A percentile compares a stretch with the other conserved stretches of the same genome.
phyloP scores from a whole-genome alignment of 2,113 vertebrate genomes.

The Myrmecobius fasciatus region DNA sequence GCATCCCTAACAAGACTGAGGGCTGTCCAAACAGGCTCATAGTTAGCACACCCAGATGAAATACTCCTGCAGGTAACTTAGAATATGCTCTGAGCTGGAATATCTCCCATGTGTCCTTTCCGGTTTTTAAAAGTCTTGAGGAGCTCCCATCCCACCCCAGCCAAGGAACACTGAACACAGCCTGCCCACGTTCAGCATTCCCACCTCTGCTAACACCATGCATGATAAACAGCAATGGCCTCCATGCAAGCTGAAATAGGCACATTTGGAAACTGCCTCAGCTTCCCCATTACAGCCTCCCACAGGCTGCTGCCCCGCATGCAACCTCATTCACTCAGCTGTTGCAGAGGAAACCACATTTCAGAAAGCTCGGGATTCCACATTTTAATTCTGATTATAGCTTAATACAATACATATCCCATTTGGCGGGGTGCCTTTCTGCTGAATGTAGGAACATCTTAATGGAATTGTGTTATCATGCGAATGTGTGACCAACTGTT shows the following conservation, averaged over 20 bases:
- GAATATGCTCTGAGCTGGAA: neutral
- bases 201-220: neutral
- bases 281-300: slow-evolving; percentile 7
- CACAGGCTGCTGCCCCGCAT: accelerated
- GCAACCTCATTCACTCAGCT: neutral
- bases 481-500: slow-evolving; percentile 65
- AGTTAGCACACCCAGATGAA: neutral
- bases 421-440: slow-evolving; percentile 40
- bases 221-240: neutral
- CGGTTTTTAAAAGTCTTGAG: neutral
- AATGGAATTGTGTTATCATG: slow-evolving; percentile 57
- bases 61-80: neutral
- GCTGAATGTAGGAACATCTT: slow-evolving; percentile 19
- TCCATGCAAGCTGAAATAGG: neutral
- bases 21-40: neutral
- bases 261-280: neutral
- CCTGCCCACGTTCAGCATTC: neutral
- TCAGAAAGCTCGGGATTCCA: slow-evolving; percentile 25
- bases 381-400: slow-evolving; percentile 35
- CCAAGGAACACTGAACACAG: neutral
- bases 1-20: neutral
- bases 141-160: neutral
- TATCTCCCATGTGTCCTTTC: neutral
- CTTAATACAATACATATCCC: neutral
- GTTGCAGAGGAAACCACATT: neutral